Base-by-base conservation (phyloP, 2,888 invertebrate species). In the Sylvicola fuscatus region DNA sequence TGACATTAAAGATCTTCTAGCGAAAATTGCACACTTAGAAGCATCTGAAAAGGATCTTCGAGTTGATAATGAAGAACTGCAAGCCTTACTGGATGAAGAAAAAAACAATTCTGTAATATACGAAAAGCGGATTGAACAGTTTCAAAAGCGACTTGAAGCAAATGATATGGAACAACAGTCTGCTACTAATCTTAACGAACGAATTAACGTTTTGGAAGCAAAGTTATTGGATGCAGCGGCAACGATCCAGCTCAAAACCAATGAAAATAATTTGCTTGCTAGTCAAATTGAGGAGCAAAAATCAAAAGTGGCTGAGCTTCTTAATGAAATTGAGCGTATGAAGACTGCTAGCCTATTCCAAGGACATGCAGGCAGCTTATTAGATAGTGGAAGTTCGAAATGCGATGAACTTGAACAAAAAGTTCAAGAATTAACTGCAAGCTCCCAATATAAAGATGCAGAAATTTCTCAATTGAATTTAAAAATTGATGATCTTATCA, bases 31-130 rank as follows among this genome's bases (percentile, higher is more conserved):
- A 8, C 62, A 66, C 40, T 47, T 72, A 3, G 61, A 61, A 38
- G 61, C 62, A 15, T 65, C 63, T 36, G 53, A 72, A 35, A 64
- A 64, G 41, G 70, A 70, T 37, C 47, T 73, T n/a, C 61, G 62
- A n/a, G 50, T 60, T 2, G 72, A 74, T 41, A 70, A 71, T 42
- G 69, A 69, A 39, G 70, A 72, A 40, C 43, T 73, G 30, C 70
- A 70, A 44, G 52, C 59, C 1, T 45, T 68, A 26, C 47, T 73
- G 12, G 68, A 68, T 37, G 66, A 68, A 39, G 68, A 56, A 38
- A 55, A 52, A 42, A 49, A 56, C 45, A 54, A 62, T 36, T 45
- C 45, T 32, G 46, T 47, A 34, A 46, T 59, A 3, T 53, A 55
- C 11, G 57, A 57, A 35, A 42, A 47, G 26, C 42, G 46, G 32